phyloP scores from a whole-genome alignment of 2,888 invertebrate genomes.

The Petrophora chlorosata region DNA sequence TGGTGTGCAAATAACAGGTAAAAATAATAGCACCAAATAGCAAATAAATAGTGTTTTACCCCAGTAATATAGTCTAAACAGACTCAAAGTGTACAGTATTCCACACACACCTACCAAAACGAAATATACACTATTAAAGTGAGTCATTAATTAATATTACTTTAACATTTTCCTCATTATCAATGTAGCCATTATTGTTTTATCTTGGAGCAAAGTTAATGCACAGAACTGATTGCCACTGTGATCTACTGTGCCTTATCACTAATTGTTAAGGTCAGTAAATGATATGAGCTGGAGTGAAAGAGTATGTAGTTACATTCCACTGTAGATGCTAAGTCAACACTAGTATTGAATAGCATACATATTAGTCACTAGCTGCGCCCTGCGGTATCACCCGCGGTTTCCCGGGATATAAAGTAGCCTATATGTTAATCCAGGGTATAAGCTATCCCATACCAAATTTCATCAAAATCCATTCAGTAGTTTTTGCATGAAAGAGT shows the following conservation, averaged over 20 bases:
- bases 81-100: not conserved
- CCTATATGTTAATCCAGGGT: too few species aligned
- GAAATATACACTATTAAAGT: constrained; percentile 10
- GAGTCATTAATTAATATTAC: constrained; percentile 42
- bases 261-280: constrained; percentile 9
- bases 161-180: constrained; percentile 29
- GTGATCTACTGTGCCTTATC: constrained; percentile 17
- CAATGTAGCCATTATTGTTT: constrained; percentile 13
- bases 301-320: not conserved
- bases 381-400: too few species aligned
- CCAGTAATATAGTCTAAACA: constrained; percentile 7
- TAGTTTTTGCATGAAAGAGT: too few species aligned
- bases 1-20: too few species aligned
- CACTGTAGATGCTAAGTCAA: not conserved
- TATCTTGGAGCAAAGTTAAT: constrained; percentile 15
- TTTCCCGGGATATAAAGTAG: too few species aligned
- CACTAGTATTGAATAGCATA: not conserved
- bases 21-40: too few species aligned
- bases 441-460: too few species aligned
- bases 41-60: not conserved
- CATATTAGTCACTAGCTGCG: too few species aligned
- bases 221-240: constrained; percentile 15
- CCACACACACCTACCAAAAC: constrained; percentile 1
- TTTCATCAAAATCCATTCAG: too few species aligned
- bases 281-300: constrained; percentile 4